Base-by-base conservation (phyloP, 2,888 invertebrate species). In the Heteropelma amictum region DNA sequence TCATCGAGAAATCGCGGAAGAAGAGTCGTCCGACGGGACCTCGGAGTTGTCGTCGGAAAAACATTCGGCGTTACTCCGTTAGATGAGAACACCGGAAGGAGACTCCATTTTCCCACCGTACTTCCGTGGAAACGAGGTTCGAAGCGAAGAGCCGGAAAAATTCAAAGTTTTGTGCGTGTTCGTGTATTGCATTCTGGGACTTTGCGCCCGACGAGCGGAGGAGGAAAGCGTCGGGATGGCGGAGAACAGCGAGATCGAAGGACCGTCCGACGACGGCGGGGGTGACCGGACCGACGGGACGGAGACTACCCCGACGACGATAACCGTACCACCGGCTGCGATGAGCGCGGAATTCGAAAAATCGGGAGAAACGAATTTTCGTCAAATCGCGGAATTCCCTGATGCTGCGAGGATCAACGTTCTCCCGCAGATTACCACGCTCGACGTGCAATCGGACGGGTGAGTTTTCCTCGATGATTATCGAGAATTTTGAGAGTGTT, bases 111-210 rank as follows among this genome's bases (percentile, higher is more conserved):
- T n/a, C n/a, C n/a, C n/a, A n/a, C n/a, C n/a, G n/a, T n/a, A n/a
- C n/a, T n/a, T n/a, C n/a, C n/a, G n/a, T n/a, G n/a, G n/a, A n/a
- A n/a, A n/a, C n/a, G n/a, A n/a, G n/a, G n/a, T n/a, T n/a, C n/a
- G n/a, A n/a, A n/a, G n/a, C n/a, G n/a, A n/a, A n/a, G n/a, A n/a
- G n/a, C n/a, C n/a, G n/a, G n/a, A 35, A 38, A n/a, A 7, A 26
- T 8, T 17, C 8, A 17, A 71, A 72, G 70, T 79, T 77, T 79
- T 82, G 82, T 83, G 84, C 76, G 85, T 85, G 82, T 79, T 85
- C 71, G 79, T 80, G 76, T 79, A 81, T 51, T 81, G 84, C 72
- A 73, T 85, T 60, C 71, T 84, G 75, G 80, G 82, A 80, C 79
- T 83, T 61, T 83, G 82, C 68, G 80, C 78, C 79, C 78, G 71